Base-by-base conservation (phyloP, 2,888 invertebrate species). In the Heliconius sara region DNA sequence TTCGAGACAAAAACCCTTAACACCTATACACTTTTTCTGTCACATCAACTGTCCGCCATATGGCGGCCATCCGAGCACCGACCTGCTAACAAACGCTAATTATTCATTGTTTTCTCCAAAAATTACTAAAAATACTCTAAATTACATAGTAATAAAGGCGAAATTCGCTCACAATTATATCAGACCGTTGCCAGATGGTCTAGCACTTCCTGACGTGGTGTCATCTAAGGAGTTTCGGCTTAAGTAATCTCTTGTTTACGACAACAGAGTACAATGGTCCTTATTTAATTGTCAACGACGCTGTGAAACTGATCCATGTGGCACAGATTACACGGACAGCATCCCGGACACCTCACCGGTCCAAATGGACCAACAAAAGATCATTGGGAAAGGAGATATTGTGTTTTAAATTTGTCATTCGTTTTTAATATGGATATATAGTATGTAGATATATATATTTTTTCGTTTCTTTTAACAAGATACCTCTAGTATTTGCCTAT, bases 101-200 rank as follows among this genome's bases (percentile, higher is more conserved):
- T 82, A 81, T 81, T 76, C 75, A 60, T 73, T 73, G 73, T 73
- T 73, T 60, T n/a, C 25, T 1, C 9, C 3, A n/a, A 73, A 57
- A 22, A 73, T 1, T n/a, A 30, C 22, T 60, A 39, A 25, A 73
- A 34, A 19, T n/a, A 60, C 73, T 7, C 1, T 60, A 16, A 60
- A 39, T 0, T 13, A n/a, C 3, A 70, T 16, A 6, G 2, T 1
- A 9, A 73, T 73, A 73, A 19, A 65, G 63, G 57, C 34, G n/a
- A 63, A 47, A 52, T n/a, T 74, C n/a, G 27, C 34, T 25, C n/a
- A 34, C 25, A 9, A 2, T 16, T 27, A 52, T 63, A 79, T 71
- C 84, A 84, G 82, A 43, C 82, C 79, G 85, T 83, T 83, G 85
- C 86, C 86, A 86, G 84, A 85, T 86, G 86, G 85, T 86, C 85